Base-by-base conservation (phyloP, 2,888 invertebrate genomes). In the Drosophila rubida region DNA sequence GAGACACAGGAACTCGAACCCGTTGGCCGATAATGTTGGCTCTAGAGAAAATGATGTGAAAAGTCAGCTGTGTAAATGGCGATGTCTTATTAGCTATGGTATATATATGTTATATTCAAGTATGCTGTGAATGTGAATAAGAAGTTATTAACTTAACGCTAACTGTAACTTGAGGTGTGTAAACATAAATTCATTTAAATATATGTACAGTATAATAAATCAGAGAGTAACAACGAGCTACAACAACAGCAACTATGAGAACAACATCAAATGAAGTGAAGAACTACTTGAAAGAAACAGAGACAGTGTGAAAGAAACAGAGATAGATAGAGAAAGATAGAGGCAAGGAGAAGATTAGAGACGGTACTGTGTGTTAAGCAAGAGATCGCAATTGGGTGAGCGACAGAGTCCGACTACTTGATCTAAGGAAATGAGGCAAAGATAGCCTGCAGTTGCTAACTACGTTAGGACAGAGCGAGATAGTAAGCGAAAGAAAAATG, bases 231-330 rank as follows among this genome's bases (percentile, higher is more conserved):
- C 58, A 58, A 62, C 54, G 27, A 51, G 41, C 51, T 58, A 75
- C 63, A 45, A 70, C 50, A 55, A 65, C 55, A 63, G 59, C 37
- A 64, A 79, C 61, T 64, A 63, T 60, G 45, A 58, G 54, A 19
- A 79, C 78, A 74, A 84, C 85, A 84, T 67, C 71, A 78, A 79
- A 81, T 69, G 51, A 63, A 62, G 23, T 46, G 7, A 48, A 19
- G 27, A 39, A 53, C 48, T 67, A 78, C 46, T 48, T 54, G 25
- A 37, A 57, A 55, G 19, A 58, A 7, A 30, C 13, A 35, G 46
- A 42, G 25, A 41, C 6, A 55, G 30, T 30, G 22, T 54, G 25
- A 37, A 57, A 55, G 19, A 58, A n/a, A 30, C 9, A 30, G 46
- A 42, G 30, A 42, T 7, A 55, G 22, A 32, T 2, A 27, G 7